Evolutionary conservation across 2,797 vertebrate genomes (phyloP).

Genomic region (Vespertilio murinus): DNA sequence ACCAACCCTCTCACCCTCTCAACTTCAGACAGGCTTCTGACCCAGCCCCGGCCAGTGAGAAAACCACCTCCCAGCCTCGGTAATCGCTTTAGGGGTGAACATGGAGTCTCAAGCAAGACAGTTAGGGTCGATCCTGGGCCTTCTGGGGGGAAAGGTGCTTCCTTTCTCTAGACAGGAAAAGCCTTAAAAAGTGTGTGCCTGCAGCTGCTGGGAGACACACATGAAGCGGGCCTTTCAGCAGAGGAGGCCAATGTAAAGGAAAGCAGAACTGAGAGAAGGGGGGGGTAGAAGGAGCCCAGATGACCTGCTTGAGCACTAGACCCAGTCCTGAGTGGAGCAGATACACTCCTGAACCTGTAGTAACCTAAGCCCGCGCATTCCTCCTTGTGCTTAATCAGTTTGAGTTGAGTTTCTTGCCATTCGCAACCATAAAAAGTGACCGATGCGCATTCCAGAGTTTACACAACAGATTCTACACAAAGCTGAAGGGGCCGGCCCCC

Average conservation of each 20-base stretch:
- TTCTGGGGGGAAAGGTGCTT: neutral
- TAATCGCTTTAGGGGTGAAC: neutral
- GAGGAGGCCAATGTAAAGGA: neutral
- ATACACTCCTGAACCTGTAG: neutral
- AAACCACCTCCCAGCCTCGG: neutral
- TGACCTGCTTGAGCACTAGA: neutral
- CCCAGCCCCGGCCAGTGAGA: neutral
- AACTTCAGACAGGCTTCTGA: neutral
- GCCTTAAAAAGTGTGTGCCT: neutral
- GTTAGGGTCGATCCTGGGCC: neutral
- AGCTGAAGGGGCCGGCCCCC: neutral
- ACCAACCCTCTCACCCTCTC: neutral
- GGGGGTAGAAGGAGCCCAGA: neutral
- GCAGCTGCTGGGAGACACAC: neutral
- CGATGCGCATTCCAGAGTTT: neutral
- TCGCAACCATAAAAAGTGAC: neutral
- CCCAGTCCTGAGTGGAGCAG: neutral
- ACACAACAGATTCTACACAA: neutral
- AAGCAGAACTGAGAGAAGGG: neutral
- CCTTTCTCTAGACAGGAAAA: neutral
- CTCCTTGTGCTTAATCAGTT: neutral
- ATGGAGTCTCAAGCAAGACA: neutral
- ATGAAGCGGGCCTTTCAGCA: neutral
- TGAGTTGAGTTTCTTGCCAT: neutral
- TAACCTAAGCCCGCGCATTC: neutral